Evolutionary conservation across 53 echinoderm and acorn worm species (phyloP).

Genomic region (Echinometra lucunter): DNA sequence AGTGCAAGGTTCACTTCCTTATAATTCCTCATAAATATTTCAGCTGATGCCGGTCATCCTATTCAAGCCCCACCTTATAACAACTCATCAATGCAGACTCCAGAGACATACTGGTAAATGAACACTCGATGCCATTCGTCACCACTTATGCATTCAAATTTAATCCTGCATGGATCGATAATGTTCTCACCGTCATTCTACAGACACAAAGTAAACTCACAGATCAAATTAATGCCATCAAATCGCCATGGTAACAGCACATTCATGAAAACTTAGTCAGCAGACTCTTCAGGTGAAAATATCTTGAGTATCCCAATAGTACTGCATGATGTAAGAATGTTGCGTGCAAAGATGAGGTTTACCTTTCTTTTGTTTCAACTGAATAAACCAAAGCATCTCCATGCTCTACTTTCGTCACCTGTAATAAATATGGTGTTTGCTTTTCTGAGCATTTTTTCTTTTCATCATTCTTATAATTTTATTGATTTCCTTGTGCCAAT

Average conservation of each 20-base stretch:
- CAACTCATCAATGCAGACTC: not conserved
- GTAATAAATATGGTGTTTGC: not conserved
- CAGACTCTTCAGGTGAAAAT: not conserved
- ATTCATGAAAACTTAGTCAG: not conserved
- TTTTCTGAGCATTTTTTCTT: not conserved
- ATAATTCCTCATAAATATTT: not conserved
- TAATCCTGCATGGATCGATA: not conserved
- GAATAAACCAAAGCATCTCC: not conserved
- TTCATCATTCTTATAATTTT: not conserved
- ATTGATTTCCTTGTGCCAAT: not conserved
- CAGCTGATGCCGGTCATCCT: not conserved
- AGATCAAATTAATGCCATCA: slow-evolving; percentile 31
- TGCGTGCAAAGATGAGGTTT: not conserved
- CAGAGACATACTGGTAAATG: not conserved
- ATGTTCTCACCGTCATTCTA: not conserved
- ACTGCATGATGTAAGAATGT: not conserved
- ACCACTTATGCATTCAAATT: slow-evolving; percentile 5
- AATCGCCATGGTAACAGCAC: slow-evolving; percentile 22
- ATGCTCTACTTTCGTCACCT: not conserved
- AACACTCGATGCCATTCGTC: not conserved
- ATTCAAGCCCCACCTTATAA: not conserved
- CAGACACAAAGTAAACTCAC: not conserved
- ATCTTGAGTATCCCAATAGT: not conserved
- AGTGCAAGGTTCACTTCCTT: not conserved
- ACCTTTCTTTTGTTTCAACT: not conserved